phyloP scores from a whole-genome alignment of 2,888 invertebrate species.

The Pristionchus arcanus region DNA sequence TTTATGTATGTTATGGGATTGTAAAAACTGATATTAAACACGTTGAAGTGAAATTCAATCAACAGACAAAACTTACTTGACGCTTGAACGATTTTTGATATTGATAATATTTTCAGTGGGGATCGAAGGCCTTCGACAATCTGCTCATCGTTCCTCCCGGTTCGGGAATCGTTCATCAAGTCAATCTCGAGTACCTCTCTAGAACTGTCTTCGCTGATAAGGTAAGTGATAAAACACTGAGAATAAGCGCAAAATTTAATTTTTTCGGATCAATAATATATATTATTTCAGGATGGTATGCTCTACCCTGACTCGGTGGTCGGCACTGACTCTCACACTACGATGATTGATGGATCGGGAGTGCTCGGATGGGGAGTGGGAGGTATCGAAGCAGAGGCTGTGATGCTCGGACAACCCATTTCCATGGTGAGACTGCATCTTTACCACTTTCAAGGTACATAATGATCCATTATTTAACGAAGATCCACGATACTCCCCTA shows the following conservation, averaged over 20 bases:
- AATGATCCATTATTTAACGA: too few species aligned
- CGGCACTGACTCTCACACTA: slow-evolving; percentile 98
- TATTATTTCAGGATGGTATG: slow-evolving; percentile 80
- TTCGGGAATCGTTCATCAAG: slow-evolving; percentile 98
- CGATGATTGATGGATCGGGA: slow-evolving; percentile 91
- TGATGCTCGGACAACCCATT: slow-evolving; percentile 97
- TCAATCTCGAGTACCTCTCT: slow-evolving; percentile 88
- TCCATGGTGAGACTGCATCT: slow-evolving; percentile 86
- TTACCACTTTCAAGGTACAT: too few species aligned
- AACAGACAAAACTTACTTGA: not conserved
- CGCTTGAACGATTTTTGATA: not conserved
- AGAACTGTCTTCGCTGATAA: slow-evolving; percentile 70
- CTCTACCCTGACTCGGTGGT: slow-evolving; percentile 94
- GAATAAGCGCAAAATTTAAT: not conserved
- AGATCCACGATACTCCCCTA: too few species aligned
- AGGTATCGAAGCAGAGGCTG: slow-evolving; percentile 98
- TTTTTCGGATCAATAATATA: not conserved
- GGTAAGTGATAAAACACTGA: slow-evolving; percentile 6
- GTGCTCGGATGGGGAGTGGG: slow-evolving; percentile 91
- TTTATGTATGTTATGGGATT: too few species aligned
- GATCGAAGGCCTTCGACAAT: slow-evolving; percentile 94
- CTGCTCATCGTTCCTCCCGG: slow-evolving; percentile 98
- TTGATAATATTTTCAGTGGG: slow-evolving; percentile 87
- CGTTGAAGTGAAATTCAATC: not conserved
- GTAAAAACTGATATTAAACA: too few species aligned